Conservation (phyloP, 2,113 vertebrate genomes). For the Chinchilla lanigera region DNA sequence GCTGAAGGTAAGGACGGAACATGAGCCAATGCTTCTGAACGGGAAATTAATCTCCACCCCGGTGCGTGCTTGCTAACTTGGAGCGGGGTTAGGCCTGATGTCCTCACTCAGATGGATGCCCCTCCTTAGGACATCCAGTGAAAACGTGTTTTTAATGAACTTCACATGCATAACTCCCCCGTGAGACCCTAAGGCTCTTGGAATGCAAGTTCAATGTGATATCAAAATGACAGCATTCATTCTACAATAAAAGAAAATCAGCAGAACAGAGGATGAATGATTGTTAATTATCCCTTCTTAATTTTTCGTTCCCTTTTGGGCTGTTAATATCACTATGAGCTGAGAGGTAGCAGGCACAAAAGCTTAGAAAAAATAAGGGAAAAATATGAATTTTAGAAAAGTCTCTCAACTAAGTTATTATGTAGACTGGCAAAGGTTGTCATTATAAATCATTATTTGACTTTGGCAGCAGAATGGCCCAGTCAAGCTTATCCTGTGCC, state of each 20-base stretch:
- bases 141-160: constrained; percentile 39
- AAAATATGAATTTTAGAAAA: constrained; percentile 48
- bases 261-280: neutral
- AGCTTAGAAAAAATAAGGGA: constrained; percentile 9
- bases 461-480: neutral
- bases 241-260: constrained; percentile 19
- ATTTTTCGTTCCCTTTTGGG: constrained; percentile 54
- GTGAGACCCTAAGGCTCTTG: neutral
- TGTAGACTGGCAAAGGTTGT: neutral
- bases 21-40: constrained; percentile 5
- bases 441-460: neutral
- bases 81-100: neutral
- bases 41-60: constrained; percentile 62
- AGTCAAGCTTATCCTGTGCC: neutral
- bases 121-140: constrained; percentile 31
- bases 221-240: constrained; percentile 36
- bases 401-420: constrained; percentile 5
- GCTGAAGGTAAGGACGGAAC: neutral
- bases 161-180: neutral
- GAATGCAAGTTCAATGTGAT: constrained; percentile 28
- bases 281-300: constrained; percentile 37
- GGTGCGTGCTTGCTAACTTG: constrained; percentile 26
- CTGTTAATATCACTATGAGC: neutral
- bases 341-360: neutral
- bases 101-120: neutral